Percentiles rank a stretch among this genome's conserved stretches.
phyloP scores from a whole-genome alignment of 92 coral and sea anemone genomes.

The Umimayanthus chanpuru region DNA sequence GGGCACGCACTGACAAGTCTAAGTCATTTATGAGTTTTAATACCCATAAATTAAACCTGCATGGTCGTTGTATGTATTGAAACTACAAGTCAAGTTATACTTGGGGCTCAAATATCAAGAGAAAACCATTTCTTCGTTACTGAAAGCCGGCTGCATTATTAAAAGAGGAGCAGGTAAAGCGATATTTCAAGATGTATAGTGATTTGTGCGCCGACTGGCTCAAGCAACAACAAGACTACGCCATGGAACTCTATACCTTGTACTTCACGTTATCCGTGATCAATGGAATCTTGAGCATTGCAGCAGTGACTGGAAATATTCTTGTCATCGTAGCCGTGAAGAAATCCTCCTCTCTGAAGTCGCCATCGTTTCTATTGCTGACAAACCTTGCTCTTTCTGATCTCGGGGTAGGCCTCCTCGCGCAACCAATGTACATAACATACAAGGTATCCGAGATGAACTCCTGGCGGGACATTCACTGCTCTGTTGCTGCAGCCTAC shows the following conservation, averaged over 20 bases:
- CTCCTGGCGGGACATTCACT: background rate
- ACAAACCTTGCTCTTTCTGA: slow-evolving; percentile 35
- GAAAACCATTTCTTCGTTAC: background rate
- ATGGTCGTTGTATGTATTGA: background rate
- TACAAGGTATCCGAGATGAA: slow-evolving; percentile 24
- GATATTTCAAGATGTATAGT: background rate
- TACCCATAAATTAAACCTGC: no score
- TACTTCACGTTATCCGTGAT: slow-evolving; percentile 9
- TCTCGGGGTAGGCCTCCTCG: slow-evolving; percentile 27
- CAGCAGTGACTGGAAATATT: slow-evolving; percentile 21
- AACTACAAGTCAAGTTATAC: no score
- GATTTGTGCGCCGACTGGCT: slow-evolving; percentile 26
- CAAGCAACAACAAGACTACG: slow-evolving; percentile 8
- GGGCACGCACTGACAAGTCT: background rate
- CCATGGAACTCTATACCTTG: background rate
- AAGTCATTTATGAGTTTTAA: background rate
- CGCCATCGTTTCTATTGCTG: slow-evolving; percentile 26
- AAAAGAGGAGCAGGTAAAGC: background rate
- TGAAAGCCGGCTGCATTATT: background rate
- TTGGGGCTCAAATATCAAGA: background rate
- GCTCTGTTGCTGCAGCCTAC: no score
- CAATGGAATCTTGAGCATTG: slow-evolving; percentile 15
- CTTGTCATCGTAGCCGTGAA: slow-evolving; percentile 23
- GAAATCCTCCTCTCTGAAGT: slow-evolving; percentile 18
- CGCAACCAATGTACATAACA: slow-evolving; percentile 25